These are phyloP conservation scores for Seriola rivoliana DNA, from an alignment of 2,113 vertebrate species.

Conservation along the genomic window DNA sequence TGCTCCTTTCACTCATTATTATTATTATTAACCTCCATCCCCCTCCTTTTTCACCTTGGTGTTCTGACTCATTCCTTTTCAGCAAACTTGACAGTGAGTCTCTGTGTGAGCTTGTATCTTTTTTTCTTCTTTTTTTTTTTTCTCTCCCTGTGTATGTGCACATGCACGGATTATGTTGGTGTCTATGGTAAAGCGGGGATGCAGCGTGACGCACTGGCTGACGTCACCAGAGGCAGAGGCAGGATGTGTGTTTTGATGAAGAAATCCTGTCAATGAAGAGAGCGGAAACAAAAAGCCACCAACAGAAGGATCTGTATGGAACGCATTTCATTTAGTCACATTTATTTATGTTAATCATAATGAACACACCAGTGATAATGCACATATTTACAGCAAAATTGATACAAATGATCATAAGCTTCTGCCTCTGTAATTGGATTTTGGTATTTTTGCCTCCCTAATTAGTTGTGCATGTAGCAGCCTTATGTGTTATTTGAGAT, in stretches of 20 bases:
- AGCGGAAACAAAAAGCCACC: neutral
- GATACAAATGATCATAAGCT: neutral
- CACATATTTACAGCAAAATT: slow-evolving; percentile 7
- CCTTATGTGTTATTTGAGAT: slow-evolving; percentile 20
- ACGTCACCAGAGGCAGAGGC: slow-evolving; percentile 65
- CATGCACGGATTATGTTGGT: slow-evolving; percentile 19
- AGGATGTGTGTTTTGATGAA: slow-evolving; percentile 68
- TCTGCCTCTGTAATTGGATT: neutral
- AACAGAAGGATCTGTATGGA: neutral
- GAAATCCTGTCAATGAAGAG: slow-evolving; percentile 55
- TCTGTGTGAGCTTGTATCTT: neutral
- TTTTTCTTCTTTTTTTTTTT: too few relatives aligned
- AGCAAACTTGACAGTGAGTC: neutral
- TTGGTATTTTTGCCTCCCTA: slow-evolving; percentile 2
- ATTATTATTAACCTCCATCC: slow-evolving; percentile 17
- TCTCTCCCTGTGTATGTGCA: slow-evolving; percentile 1
- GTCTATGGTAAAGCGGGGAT: slow-evolving; percentile 42
- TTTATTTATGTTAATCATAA: neutral
- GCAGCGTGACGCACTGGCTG: slow-evolving; percentile 74
- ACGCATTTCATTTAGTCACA: neutral
- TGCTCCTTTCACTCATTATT: slow-evolving; percentile 22
- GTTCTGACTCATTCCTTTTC: slow-evolving; percentile 67
- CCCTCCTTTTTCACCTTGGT: slow-evolving; percentile 37
- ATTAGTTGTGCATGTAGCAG: slow-evolving; percentile 26
- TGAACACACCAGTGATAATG: neutral